A percentile compares a stretch with the other conserved stretches of the same genome.
These are phyloP conservation scores for Clarias batrachus DNA, from an alignment of 2,113 vertebrate genomes.

Conservation along the genomic window DNA sequence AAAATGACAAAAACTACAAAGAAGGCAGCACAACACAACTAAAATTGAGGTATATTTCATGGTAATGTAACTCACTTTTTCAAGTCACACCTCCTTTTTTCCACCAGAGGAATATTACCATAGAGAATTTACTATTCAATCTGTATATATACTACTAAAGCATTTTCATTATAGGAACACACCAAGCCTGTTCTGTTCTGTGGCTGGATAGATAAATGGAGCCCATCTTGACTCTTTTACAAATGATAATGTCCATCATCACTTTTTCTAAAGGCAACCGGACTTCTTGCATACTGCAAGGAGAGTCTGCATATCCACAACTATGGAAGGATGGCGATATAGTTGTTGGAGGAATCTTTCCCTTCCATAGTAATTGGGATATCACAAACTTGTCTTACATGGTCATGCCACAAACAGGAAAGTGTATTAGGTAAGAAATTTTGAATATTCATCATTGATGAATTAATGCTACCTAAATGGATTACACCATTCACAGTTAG, in stretches of 20 bases:
- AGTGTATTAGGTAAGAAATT: conserved; percentile 32
- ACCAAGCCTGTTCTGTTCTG: background rate
- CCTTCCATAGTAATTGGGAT: conserved; percentile 64
- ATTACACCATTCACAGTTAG: background rate
- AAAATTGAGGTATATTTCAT: background rate
- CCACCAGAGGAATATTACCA: background rate
- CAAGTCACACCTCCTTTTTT: conserved; percentile 31
- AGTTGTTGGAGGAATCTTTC: conserved; percentile 74
- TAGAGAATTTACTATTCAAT: background rate
- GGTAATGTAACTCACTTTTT: background rate
- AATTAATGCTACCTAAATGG: background rate
- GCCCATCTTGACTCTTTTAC: conserved; percentile 1
- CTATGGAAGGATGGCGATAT: conserved; percentile 68
- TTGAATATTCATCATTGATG: background rate
- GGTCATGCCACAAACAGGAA: conserved; percentile 56
- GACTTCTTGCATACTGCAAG: conserved; percentile 48
- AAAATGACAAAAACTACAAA: background rate
- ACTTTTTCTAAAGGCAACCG: conserved; percentile 39
- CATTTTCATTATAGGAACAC: background rate
- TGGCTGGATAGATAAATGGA: background rate
- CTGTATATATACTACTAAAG: conserved; percentile 35
- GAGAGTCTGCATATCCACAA: conserved; percentile 62
- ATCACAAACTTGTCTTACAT: conserved; percentile 36
- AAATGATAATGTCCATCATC: conserved; percentile 47
- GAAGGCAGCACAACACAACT: background rate